A percentile compares a stretch with the other conserved stretches of the same genome.
Evolutionary conservation across 2,797 vertebrate genomes (phyloP).

Genomic region (Novumbra hubbsi): DNA sequence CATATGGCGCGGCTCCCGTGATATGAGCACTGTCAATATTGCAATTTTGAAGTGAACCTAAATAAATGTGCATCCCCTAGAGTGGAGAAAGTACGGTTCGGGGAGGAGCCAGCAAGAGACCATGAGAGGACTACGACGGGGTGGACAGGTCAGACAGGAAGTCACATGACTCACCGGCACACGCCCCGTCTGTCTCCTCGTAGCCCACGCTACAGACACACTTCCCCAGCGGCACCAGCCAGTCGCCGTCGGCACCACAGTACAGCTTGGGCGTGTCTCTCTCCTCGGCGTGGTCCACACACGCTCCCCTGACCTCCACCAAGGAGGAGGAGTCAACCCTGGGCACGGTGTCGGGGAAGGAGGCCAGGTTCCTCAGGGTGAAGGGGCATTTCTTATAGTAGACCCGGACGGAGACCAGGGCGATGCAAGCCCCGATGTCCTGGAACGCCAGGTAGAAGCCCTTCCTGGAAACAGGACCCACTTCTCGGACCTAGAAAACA

Average conservation of each 20-base stretch:
- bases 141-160: neutral
- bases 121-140: neutral
- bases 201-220: constrained; percentile 91
- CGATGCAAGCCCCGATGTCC: constrained; percentile 95
- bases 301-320: constrained; percentile 93
- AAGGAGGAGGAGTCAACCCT: constrained; percentile 92
- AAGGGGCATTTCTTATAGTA: constrained; percentile 97
- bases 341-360: constrained; percentile 93
- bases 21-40: too few species aligned
- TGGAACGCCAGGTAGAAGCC: constrained; percentile 96
- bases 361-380: constrained; percentile 88
- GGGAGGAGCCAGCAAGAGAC: neutral
- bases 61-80: too few species aligned
- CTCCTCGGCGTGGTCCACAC: constrained; percentile 91
- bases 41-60: too few species aligned
- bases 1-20: too few species aligned
- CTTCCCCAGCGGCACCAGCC: constrained; percentile 90
- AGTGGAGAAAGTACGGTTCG: neutral
- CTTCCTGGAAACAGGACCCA: constrained; percentile 87
- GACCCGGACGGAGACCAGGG: constrained; percentile 89
- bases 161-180: constrained; percentile 77
- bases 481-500: constrained; percentile 77
- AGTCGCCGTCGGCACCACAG: constrained; percentile 94
- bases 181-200: constrained; percentile 88
- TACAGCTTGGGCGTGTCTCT: constrained; percentile 91